These are phyloP conservation scores for Astyanax mexicanus DNA, from an alignment of 2,797 vertebrate species.

Conservation along the genomic window DNA sequence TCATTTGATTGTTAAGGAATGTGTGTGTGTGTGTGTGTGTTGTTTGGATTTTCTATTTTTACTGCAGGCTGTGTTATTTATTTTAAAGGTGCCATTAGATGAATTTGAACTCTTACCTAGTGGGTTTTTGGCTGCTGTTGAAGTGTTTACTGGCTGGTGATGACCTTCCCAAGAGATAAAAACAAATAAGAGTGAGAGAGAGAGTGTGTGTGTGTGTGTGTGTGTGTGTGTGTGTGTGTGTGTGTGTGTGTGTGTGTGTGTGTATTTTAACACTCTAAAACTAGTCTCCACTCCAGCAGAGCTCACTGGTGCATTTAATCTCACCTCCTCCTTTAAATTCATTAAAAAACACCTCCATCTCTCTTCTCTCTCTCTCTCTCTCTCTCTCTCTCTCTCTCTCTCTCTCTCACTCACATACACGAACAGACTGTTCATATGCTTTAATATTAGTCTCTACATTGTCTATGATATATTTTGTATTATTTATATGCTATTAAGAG, in stretches of 20 bases:
- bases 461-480: too few relatives aligned
- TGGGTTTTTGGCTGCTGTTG: constrained; percentile 1
- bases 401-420: too few relatives aligned
- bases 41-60: constrained; percentile 29
- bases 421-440: too few relatives aligned
- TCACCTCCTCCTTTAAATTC: neutral
- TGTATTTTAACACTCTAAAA: neutral
- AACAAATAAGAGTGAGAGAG: neutral
- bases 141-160: constrained; percentile 12
- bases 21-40: neutral
- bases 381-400: too few relatives aligned
- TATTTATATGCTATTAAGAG: too few relatives aligned
- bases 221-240: neutral
- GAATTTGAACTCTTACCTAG: neutral
- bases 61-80: neutral
- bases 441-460: too few relatives aligned
- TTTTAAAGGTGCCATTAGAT: neutral
- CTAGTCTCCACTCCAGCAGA: neutral
- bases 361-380: neutral
- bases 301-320: neutral
- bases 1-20: too few relatives aligned
- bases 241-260: neutral
- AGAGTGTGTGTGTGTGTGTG: neutral
- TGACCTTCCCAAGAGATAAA: neutral
- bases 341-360: too few relatives aligned